Evolutionary conservation across 2,113 vertebrate species (phyloP), one percentile per base, ranked within the genome.

Genomic region (Myrmophylax atrothorax): DNA sequence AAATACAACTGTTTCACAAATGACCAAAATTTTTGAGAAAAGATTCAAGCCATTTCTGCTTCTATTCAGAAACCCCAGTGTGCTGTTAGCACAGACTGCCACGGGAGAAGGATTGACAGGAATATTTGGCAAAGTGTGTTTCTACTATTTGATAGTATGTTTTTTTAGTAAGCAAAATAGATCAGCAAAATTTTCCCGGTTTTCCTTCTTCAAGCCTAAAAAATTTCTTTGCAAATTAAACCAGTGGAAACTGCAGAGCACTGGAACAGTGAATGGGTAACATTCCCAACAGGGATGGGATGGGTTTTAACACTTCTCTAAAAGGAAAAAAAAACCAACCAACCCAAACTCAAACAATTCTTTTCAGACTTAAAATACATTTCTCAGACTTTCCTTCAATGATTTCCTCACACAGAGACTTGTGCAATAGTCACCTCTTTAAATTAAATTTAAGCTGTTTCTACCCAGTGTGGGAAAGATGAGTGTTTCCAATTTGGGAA

Each of bases 401-500:
- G 23, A 37, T 79, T 91, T 95, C 17, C 58, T 94, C 66, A 56
- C 52, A 64, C 24, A 77, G 23, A 79, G 68, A 29, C 20, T 89
- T 66, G 19, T 53, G 56, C 40, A 89, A 75, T 24, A 84, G 62
- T 53, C 44, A 59, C 14, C 42, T 18, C 28, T 90, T 87, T 42
- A 79, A 55, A 56, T 94, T 79, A 53, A 85, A 84, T 67, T 58
- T 88, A 62, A 70, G 14, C 18, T 50, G 25, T 83, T 93, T 87
- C 42, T 86, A 35, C 59, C 17, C 14, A 62, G 22, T 37, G 55
- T 80, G 75, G 53, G 53, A 83, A 93, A 84, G 82, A 91, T 68
- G 52, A 38, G 8, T 66, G n/a, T 88, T 94, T 92, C 53, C 42
- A 85, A 38, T 94, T 86, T 93, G 79, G 77, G 77, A 88, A 79